Evolutionary conservation across 2,113 vertebrate genomes (phyloP).

Genomic region (Motacilla alba): DNA sequence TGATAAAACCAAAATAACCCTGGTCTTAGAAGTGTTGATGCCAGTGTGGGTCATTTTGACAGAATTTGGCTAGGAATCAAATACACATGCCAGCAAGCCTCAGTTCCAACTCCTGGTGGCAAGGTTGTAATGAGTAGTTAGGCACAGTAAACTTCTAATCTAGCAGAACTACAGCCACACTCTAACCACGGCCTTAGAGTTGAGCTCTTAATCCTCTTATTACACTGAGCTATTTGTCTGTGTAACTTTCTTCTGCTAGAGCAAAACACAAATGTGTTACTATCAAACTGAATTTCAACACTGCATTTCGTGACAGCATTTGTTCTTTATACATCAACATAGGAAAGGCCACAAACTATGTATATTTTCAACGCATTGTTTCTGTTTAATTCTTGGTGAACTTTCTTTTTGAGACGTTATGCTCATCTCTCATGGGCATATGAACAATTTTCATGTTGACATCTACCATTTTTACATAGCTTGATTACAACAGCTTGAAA

Average conservation of each 20-base stretch:
- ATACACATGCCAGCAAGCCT: background rate
- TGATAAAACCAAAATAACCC: background rate
- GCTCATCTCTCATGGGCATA: background rate
- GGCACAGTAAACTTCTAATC: background rate
- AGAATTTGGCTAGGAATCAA: background rate
- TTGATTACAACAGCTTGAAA: background rate
- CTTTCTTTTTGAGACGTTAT: background rate
- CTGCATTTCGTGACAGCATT: background rate
- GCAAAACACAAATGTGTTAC: background rate
- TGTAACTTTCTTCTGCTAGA: background rate
- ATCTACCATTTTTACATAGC: background rate
- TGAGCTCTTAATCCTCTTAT: background rate
- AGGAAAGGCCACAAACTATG: background rate
- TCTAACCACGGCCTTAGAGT: background rate
- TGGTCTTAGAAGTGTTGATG: background rate
- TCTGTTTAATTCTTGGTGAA: background rate
- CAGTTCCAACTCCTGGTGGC: background rate
- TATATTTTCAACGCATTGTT: background rate
- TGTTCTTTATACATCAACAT: background rate
- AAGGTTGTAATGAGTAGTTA: background rate
- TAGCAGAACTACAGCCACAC: background rate
- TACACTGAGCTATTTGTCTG: background rate
- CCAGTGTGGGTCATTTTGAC: background rate
- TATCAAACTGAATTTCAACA: background rate
- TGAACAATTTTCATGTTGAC: accelerated